Percentiles rank a stretch among this genome's conserved stretches.
These are phyloP conservation scores for Diploscapter pachys DNA, from an alignment of 1,140 invertebrate species.

Conservation along the genomic window DNA sequence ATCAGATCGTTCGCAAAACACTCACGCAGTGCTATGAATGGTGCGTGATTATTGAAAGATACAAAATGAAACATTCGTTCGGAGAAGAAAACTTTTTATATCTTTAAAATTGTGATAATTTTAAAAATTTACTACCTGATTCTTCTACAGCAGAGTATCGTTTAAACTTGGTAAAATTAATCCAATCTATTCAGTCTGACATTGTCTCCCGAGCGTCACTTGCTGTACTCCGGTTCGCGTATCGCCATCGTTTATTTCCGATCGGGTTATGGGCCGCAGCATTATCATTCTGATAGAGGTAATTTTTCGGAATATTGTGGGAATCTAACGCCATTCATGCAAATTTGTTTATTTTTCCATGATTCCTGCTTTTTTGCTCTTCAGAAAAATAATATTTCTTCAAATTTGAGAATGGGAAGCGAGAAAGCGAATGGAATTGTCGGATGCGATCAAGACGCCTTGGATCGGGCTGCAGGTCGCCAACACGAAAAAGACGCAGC, in stretches of 20 bases:
- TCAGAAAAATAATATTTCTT: background rate
- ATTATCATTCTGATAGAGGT: slow-evolving; percentile 65
- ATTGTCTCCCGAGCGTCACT: slow-evolving; percentile 45
- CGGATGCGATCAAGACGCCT: slow-evolving; percentile 76
- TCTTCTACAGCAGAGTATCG: too few relatives aligned
- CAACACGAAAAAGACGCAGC: slow-evolving; percentile 67
- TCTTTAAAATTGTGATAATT: too few relatives aligned
- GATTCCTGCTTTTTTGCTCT: background rate
- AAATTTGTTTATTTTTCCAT: too few relatives aligned
- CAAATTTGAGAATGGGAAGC: slow-evolving; percentile 30
- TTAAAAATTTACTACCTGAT: too few relatives aligned
- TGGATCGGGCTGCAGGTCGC: slow-evolving; percentile 75
- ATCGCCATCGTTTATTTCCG: slow-evolving; percentile 90
- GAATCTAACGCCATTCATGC: background rate
- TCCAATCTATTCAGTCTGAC: slow-evolving; percentile 32
- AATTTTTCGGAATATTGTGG: background rate
- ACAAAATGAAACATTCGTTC: background rate
- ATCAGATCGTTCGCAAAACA: slow-evolving; percentile 71
- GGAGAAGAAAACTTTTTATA: too few relatives aligned
- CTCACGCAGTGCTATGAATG: slow-evolving; percentile 64
- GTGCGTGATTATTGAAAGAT: slow-evolving; percentile 26
- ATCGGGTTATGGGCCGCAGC: slow-evolving; percentile 79
- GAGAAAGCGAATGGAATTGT: slow-evolving; percentile 28
- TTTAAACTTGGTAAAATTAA: background rate
- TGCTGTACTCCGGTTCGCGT: slow-evolving; percentile 68